phyloP scores from a whole-genome alignment of 2,797 vertebrate species.

The Avahi laniger region DNA sequence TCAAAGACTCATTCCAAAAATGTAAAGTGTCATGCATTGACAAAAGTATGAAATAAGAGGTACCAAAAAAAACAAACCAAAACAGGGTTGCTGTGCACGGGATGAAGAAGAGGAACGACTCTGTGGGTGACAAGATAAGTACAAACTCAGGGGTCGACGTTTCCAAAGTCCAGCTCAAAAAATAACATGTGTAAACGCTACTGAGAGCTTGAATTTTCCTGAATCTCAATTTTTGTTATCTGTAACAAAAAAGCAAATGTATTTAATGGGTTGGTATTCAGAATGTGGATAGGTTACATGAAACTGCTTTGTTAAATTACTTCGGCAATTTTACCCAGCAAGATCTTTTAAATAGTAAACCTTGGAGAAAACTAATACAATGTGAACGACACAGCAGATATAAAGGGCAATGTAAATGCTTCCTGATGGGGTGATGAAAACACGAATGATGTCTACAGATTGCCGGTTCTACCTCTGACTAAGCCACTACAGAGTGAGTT shows the following conservation, averaged over 20 bases:
- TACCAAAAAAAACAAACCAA: background rate
- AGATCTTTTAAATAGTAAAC: slow-evolving; percentile 28
- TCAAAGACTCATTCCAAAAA: background rate
- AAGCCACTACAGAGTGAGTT: background rate
- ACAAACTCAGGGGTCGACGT: background rate
- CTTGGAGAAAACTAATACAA: background rate
- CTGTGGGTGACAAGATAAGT: background rate
- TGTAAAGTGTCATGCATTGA: no score
- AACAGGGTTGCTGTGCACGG: no score
- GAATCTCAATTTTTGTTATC: background rate
- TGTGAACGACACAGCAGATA: background rate
- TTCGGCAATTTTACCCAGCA: background rate
- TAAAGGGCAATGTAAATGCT: background rate
- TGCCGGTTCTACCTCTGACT: background rate
- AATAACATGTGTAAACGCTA: background rate
- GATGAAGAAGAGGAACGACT: background rate
- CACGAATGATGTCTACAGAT: background rate
- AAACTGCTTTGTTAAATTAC: background rate
- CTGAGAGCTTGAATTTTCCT: background rate
- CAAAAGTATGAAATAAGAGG: background rate
- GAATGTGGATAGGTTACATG: background rate
- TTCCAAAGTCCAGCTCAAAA: background rate
- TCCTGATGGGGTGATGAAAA: background rate
- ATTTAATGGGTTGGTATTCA: background rate
- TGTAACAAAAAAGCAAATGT: background rate